Evolutionary conservation across 2,888 invertebrate genomes (phyloP).

Genomic region (Agrilus cyanescens): DNA sequence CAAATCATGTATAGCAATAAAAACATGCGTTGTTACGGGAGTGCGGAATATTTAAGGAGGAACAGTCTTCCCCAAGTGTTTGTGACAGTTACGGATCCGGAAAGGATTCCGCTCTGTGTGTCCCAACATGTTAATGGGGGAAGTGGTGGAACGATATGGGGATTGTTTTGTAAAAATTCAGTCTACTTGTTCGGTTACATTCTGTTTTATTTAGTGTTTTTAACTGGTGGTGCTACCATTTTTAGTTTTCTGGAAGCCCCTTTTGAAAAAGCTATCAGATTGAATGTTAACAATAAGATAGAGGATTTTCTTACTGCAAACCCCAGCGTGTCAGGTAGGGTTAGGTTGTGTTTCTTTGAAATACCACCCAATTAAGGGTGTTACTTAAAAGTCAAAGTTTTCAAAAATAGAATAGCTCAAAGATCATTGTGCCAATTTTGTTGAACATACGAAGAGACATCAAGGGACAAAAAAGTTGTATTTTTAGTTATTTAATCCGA

Average conservation of each 20-base stretch:
- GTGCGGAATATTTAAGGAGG: background rate
- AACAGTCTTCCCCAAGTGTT: background rate
- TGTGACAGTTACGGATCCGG: background rate
- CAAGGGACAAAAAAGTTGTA: too few species aligned
- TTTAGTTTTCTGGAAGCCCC: conserved; percentile 58
- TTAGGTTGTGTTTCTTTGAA: background rate
- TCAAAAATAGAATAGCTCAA: too few species aligned
- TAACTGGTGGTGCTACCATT: conserved; percentile 53
- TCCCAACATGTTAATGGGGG: too few species aligned
- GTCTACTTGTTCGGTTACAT: too few species aligned
- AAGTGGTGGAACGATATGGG: too few species aligned
- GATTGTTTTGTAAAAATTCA: too few species aligned
- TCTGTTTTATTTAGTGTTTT: conserved; percentile 45
- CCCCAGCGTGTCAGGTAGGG: conserved; percentile 51
- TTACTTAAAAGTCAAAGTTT: too few species aligned
- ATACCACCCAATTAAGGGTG: too few species aligned
- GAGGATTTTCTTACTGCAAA: conserved; percentile 44
- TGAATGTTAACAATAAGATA: conserved; percentile 40
- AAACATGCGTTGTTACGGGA: background rate
- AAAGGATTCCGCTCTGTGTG: background rate
- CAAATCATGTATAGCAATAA: too few species aligned
- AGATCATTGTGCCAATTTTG: too few species aligned
- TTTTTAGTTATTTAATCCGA: too few species aligned
- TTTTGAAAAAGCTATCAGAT: conserved; percentile 42
- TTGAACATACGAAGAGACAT: too few species aligned